Evolutionary conservation across 1,140 invertebrate species (phyloP).

Genomic region (Drosophila albomicans): DNA sequence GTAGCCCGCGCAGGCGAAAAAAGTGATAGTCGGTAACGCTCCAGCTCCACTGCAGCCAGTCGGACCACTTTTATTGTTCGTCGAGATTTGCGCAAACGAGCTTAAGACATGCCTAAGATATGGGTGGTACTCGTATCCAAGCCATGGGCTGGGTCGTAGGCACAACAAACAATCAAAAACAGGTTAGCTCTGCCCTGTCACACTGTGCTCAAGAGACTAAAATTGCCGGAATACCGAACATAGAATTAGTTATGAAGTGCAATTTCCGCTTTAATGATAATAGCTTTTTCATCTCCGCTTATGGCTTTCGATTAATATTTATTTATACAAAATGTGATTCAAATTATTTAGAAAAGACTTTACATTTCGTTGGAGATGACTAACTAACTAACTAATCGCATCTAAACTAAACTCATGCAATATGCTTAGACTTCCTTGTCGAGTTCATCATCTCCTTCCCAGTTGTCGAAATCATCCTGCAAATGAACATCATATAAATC

Average conservation of each 20-base stretch:
- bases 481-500: constrained; percentile 4
- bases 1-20: constrained; percentile 33
- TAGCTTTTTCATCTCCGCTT: neutral
- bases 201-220: constrained; percentile 9
- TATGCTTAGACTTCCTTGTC: constrained; percentile 38
- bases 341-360: constrained; percentile 52
- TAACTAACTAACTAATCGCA: constrained; percentile 57
- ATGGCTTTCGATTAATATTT: constrained; percentile 47
- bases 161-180: constrained; percentile 50
- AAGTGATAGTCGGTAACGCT: constrained; percentile 35
- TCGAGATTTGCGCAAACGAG: constrained; percentile 48
- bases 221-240: constrained; percentile 17
- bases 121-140: constrained; percentile 3
- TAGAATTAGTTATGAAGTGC: constrained; percentile 18
- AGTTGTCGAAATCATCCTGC: constrained; percentile 72
- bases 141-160: constrained; percentile 14
- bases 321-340: constrained; percentile 70
- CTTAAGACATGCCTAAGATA: constrained; percentile 29
- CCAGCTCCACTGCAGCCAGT: constrained; percentile 53
- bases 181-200: constrained; percentile 47
- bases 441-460: constrained; percentile 75
- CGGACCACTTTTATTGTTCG: constrained; percentile 66
- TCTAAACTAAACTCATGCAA: constrained; percentile 29
- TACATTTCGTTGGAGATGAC: constrained; percentile 44
- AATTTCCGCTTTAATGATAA: neutral